Percentiles rank a stretch among this genome's conserved stretches.
phyloP scores from a whole-genome alignment of 2,113 vertebrate species.

The Eretmochelys imbricata region DNA sequence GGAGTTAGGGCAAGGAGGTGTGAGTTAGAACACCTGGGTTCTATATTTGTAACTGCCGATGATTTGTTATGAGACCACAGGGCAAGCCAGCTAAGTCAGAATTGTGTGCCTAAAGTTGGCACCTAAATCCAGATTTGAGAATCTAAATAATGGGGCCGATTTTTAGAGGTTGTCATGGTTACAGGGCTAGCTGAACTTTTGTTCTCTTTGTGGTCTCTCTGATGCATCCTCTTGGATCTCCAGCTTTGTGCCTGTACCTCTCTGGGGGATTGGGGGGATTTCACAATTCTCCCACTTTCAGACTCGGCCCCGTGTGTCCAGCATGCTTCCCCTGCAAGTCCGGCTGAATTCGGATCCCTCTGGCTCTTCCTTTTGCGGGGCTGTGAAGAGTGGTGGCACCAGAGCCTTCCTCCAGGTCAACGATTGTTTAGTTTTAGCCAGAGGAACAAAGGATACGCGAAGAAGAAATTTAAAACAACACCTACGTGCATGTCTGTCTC shows the following conservation, averaged over 20 bases:
- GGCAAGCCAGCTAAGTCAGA: background rate
- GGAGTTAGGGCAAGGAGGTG: background rate
- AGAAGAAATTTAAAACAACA: background rate
- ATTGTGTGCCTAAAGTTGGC: background rate
- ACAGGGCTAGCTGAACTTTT: background rate
- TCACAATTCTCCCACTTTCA: background rate
- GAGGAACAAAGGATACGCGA: background rate
- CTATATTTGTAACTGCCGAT: background rate
- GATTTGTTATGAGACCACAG: background rate
- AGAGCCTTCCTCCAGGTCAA: too few relatives aligned
- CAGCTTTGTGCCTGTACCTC: background rate
- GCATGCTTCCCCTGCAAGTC: background rate
- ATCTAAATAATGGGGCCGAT: background rate
- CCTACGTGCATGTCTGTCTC: background rate
- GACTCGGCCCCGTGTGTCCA: background rate
- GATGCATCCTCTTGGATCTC: background rate
- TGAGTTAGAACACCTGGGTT: background rate
- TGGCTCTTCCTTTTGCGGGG: background rate
- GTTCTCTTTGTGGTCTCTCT: background rate
- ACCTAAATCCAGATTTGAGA: background rate
- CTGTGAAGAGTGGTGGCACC: too few relatives aligned
- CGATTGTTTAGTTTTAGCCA: too few relatives aligned
- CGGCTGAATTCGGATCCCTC: background rate
- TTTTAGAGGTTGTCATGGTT: background rate
- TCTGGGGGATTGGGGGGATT: background rate